A percentile compares a stretch with the other conserved stretches of the same genome.
These are phyloP conservation scores for Chrysolina americana DNA, from an alignment of 2,888 invertebrate genomes.

Conservation along the genomic window DNA sequence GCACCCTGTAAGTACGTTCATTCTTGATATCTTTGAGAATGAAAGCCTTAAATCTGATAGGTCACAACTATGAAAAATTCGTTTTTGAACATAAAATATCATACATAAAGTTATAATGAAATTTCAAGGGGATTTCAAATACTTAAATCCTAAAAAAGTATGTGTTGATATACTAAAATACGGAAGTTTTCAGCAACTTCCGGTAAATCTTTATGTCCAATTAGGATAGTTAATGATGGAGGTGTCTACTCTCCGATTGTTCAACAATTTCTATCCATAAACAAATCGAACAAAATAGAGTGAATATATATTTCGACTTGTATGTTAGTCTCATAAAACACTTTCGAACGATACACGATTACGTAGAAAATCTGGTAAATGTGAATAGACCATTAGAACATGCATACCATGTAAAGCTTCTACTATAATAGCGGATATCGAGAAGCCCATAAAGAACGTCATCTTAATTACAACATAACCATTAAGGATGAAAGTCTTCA, in stretches of 20 bases:
- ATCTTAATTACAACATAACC: slow-evolving; percentile 25
- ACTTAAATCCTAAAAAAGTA: too few species aligned
- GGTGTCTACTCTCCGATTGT: neutral
- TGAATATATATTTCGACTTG: slow-evolving; percentile 7
- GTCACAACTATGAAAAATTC: too few species aligned
- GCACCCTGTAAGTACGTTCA: too few species aligned
- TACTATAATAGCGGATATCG: slow-evolving; percentile 25
- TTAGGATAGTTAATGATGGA: neutral
- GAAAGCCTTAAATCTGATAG: too few species aligned
- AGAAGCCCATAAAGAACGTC: slow-evolving; percentile 28
- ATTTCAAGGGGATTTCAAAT: too few species aligned
- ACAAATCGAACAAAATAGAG: slow-evolving; percentile 15
- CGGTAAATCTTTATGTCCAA: too few species aligned
- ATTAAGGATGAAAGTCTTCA: slow-evolving; percentile 10
- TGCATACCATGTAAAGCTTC: slow-evolving; percentile 22
- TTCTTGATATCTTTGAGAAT: too few species aligned
- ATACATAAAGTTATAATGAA: too few species aligned
- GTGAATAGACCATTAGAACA: slow-evolving; percentile 10
- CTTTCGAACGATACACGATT: slow-evolving; percentile 3
- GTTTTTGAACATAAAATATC: too few species aligned
- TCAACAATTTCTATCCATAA: slow-evolving; percentile 11
- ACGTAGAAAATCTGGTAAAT: slow-evolving; percentile 10
- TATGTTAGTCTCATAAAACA: neutral
- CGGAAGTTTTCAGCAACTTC: too few species aligned
- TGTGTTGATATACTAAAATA: too few species aligned